Evolutionary conservation across 1,140 invertebrate species (phyloP), one percentile per base, ranked within the genome.

Genomic region (Pectinophora gossypiella): DNA sequence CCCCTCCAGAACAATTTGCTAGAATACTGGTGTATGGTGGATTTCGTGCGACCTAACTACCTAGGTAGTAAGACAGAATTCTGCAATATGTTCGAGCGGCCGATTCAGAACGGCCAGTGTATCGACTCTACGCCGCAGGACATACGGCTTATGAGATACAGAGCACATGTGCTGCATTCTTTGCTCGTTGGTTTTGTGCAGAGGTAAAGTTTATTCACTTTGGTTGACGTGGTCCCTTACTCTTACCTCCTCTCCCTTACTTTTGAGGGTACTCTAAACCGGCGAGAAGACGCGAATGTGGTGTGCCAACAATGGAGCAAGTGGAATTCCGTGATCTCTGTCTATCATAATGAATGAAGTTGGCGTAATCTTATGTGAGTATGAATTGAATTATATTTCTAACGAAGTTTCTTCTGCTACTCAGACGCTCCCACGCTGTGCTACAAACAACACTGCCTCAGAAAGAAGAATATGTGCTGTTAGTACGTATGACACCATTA

Each of bases 11-110:
- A 99, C 81, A 98, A 98, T 88, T 84, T 99, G 1, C 84, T 97
- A 19, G 97, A 99, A 82, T 99, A 99, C 76, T 98, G 96, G 96
- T 97, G 96, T 72, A 98, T 98, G 96, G 96, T 98, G 2, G 96
- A 98, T 66, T 99, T 98, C 76, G 97, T 98, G 0, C 90, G 97
- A 38, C 97, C 97, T 0, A 98, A 97, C 88, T 96, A 96, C 89
- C 89, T 95, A 15, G 97, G 96, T 40, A 95, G 94, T 5, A 96
- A 97, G 76, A 96, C 95, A 0, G 96, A 98, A 76, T 99, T 99
- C 79, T 94, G 93, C 60, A 97, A 97, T 73, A 98, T 98, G 96
- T 99, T 98, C 71, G 97, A 98, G 68, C 86, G 96, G 40, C 97
- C 97, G 0, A 98, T 98, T 66, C 95, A 96, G 71, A 98, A 98